Base-by-base conservation (phyloP, 2,888 invertebrate species). In the Patella caerulea region DNA sequence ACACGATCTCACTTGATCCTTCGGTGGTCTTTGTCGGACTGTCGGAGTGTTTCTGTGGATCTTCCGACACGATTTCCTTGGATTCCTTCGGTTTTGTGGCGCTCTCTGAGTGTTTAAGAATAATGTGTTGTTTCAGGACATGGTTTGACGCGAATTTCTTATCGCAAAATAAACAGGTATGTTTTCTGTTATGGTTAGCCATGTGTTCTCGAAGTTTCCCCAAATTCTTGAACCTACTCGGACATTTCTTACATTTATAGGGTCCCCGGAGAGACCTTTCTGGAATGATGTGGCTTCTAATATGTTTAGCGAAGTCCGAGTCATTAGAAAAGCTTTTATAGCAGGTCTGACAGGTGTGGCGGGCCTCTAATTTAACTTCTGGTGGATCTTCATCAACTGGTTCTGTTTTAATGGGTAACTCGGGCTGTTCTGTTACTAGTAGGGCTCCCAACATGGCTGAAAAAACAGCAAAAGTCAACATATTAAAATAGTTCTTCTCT, bases 261-360 rank as follows among this genome's bases (percentile, higher is more conserved):
- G 65, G 65, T 19, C 65, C 79, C 15, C 4, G 74, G 34, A 77
- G 75, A 69, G 75, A 72, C 56, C 77, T 77, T 24, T 72, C 75
- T 24, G 82, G 77, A 7, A 85, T 78, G 1, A 88, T 78, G 71
- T 88, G 88, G 17, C 83, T 84, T 19, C 86, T 73, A 0, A 88
- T 81, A 78, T 88, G 88, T 45, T 84, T 82, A 2, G 86, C 88
- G 78, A 88, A 83, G 3, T 81, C 80, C 15, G 83, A 81, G 73
- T 86, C 85, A 2, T 81, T 81, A 2, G 78, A 75, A 72, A 87
- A 87, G 4, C 74, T 79, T 53, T 83, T 75, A 1, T 80, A 82
- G 81, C 88, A 88, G 11, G 85, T 78, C 56, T 85, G 85, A 71
- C 88, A 88, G 45, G 80, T 75, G 56, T 78, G 81, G 7, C 79